Evolutionary conservation across 1,140 invertebrate species (phyloP).

Genomic region (Eupristina koningsbergeri): DNA sequence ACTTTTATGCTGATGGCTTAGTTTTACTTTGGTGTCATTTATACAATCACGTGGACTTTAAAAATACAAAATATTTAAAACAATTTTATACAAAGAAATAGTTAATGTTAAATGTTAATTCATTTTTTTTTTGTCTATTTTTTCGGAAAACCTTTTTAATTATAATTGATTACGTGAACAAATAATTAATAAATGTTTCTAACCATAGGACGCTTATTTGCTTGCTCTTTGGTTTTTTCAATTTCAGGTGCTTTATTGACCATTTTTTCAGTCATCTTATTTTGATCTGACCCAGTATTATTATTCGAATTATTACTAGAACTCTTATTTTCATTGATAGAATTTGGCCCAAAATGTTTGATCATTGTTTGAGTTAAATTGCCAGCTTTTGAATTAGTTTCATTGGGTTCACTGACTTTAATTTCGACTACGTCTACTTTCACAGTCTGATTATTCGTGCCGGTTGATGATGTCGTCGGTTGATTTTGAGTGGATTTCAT

Average conservation of each 20-base stretch:
- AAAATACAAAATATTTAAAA: too few species aligned
- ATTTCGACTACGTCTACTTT: background rate
- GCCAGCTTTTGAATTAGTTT: background rate
- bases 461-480: background rate
- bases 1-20: too few species aligned
- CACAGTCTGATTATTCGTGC: background rate
- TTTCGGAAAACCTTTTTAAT: too few species aligned
- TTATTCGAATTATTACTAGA: slow-evolving; percentile 27
- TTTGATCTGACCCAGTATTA: background rate
- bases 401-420: slow-evolving; percentile 23
- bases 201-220: background rate
- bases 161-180: background rate
- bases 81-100: too few species aligned
- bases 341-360: slow-evolving; percentile 37
- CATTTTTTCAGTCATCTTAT: background rate
- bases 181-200: background rate
- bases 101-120: too few species aligned
- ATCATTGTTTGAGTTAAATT: slow-evolving; percentile 37
- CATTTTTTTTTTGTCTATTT: too few species aligned
- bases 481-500: slow-evolving; percentile 2
- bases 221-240: background rate
- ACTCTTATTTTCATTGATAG: background rate
- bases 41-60: too few species aligned
- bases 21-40: too few species aligned
- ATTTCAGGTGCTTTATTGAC: background rate